These are phyloP conservation scores for Anguilla japonica DNA, from an alignment of 2,113 vertebrate species.

Conservation along the genomic window DNA sequence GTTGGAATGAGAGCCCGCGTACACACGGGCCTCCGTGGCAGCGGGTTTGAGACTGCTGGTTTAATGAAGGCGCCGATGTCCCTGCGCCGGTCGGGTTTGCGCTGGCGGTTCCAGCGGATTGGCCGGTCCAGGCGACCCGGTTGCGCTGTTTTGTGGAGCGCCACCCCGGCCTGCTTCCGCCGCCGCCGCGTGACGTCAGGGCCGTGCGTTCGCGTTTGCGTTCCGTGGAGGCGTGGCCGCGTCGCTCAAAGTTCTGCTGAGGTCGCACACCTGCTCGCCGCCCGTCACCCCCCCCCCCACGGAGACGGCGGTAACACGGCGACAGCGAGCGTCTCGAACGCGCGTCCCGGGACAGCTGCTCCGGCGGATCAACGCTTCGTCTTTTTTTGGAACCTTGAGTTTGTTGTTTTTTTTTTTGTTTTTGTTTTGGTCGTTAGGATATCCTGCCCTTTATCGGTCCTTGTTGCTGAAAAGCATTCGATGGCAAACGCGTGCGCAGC, in stretches of 20 bases:
- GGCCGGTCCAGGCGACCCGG: too few species aligned
- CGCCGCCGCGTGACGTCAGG: neutral
- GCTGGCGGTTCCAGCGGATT: too few species aligned
- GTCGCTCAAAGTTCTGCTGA: neutral
- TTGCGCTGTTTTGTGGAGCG: too few species aligned
- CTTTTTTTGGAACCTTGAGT: neutral
- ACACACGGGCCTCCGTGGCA: too few species aligned
- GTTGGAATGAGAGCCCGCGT: too few species aligned
- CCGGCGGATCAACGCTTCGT: neutral
- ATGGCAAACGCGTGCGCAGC: too few species aligned
- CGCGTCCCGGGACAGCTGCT: neutral
- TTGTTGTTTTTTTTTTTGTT: neutral
- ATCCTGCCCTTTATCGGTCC: neutral
- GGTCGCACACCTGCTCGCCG: slow-evolving; percentile 1
- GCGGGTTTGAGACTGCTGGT: too few species aligned
- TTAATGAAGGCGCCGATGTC: too few species aligned
- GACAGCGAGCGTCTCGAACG: neutral
- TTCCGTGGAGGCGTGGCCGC: neutral
- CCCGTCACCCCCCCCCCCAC: neutral
- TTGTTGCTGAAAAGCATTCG: neutral
- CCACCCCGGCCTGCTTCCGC: too few species aligned
- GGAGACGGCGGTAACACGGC: neutral
- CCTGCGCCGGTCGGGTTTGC: too few species aligned
- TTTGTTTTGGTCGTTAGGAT: too few species aligned
- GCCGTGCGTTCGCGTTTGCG: too few species aligned